Evolutionary conservation across 2,888 invertebrate genomes (phyloP).

Genomic region (Megastigmus dorsalis): DNA sequence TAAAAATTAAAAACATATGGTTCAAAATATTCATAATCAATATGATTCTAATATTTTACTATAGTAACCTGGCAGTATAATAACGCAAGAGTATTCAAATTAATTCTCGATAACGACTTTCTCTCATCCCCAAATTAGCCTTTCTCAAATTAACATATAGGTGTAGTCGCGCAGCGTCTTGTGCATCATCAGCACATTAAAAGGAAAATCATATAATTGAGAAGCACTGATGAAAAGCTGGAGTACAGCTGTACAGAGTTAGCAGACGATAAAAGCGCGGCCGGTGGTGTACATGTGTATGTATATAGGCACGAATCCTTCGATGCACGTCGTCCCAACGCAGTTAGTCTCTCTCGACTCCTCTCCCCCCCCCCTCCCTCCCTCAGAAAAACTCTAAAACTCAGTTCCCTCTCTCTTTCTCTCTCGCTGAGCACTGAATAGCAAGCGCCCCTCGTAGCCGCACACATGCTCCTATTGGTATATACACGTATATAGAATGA

Average conservation of each 20-base stretch:
- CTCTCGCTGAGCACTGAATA: too few species aligned
- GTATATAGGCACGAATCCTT: background rate
- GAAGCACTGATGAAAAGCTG: slow-evolving; percentile 23
- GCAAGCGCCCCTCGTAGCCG: too few species aligned
- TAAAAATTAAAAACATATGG: too few species aligned
- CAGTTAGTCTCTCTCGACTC: background rate
- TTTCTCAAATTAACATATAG: background rate
- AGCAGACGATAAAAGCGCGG: slow-evolving; percentile 1
- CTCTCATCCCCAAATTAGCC: background rate
- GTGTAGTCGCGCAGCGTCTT: background rate
- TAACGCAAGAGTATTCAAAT: background rate
- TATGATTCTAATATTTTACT: too few species aligned
- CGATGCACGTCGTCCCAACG: too few species aligned
- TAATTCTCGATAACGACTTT: background rate
- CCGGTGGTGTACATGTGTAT: background rate
- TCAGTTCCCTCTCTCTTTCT: too few species aligned
- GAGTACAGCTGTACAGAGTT: too few species aligned
- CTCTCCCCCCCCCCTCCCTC: background rate
- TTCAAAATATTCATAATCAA: too few species aligned
- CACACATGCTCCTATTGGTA: slow-evolving; percentile 3
- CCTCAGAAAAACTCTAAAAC: too few species aligned
- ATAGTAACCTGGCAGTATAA: background rate
- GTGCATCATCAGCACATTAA: background rate
- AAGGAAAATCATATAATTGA: background rate
- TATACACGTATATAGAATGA: too few species aligned